Base-by-base conservation (phyloP, 2,888 invertebrate genomes). In the Himalopsyche kuldschensis region DNA sequence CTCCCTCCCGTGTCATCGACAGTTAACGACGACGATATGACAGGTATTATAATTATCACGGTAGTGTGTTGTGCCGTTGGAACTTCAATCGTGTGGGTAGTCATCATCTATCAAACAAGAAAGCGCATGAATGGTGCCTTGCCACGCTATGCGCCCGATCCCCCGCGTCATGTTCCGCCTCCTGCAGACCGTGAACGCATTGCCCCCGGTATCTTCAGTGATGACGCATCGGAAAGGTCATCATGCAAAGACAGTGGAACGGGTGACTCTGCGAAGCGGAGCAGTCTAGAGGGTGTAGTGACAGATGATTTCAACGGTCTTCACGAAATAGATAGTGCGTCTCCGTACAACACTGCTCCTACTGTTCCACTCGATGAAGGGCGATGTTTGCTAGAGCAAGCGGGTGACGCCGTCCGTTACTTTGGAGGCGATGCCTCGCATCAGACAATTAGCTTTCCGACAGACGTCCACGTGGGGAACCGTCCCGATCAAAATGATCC, bases 31-130 rank as follows among this genome's bases (percentile, higher is more conserved):
- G 95, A 95, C 88, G 96, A 96, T 87, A 96, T 96, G 90, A 94
- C 96, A 84, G 97, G 97, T 81, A 95, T 98, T 86, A 95, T 97
- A 87, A 94, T 98, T 88, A 97, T 98, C 87, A 96, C 97, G 4
- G 95, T 97, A 0, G 96, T 97, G 63, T 96, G 97, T 89, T 97
- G 97, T 90, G 96, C 97, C 80, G 96, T 98, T 20, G 95, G 95
- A n/a, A 98, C 97, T 8, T 97, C 97, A 0, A 93, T 97, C 20
- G 94, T 97, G 80, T 98, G 98, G 97, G 97, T 97, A 78, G 95
- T 97, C 82, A 96, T 97, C 86, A 97, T 97, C 87, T 97, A 97
- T 89, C 95, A 96, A 88, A 96, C 97, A 4, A 92, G 96, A 85
- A 94, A 95, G 89, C 93, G 94, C 46, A 91, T 93, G 89, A 92